These are phyloP conservation scores for Pimpla rufipes DNA, from an alignment of 2,888 invertebrate species.

Conservation along the genomic window DNA sequence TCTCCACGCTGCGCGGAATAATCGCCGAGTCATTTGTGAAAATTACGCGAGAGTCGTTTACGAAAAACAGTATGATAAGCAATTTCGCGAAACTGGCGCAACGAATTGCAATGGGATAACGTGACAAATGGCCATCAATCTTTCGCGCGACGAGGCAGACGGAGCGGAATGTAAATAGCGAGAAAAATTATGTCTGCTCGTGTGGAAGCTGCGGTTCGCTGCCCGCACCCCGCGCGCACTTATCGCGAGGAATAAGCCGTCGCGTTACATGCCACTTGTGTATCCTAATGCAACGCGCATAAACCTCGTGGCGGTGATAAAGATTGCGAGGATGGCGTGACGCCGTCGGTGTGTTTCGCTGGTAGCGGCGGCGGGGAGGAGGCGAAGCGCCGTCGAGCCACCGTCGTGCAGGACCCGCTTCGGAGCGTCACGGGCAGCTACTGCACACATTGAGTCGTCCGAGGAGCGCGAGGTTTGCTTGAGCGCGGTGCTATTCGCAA, in stretches of 20 bases:
- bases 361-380: too few species aligned
- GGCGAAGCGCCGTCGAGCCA: constrained; percentile 52
- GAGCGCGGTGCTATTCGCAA: constrained; percentile 20
- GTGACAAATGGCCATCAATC: background rate
- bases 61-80: background rate
- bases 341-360: constrained; percentile 64
- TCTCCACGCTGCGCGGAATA: too few species aligned
- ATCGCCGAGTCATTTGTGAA: background rate
- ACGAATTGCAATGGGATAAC: background rate
- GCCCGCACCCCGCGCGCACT: constrained; percentile 1
- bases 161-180: background rate
- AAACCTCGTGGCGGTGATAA: constrained; percentile 60
- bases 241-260: constrained; percentile 31
- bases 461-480: constrained; percentile 14
- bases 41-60: too few species aligned
- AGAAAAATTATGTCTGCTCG: constrained; percentile 19
- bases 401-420: constrained; percentile 18
- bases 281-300: constrained; percentile 56
- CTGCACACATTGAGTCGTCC: background rate
- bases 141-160: background rate
- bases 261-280: constrained; percentile 62
- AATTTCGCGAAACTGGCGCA: background rate
- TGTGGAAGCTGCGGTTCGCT: constrained; percentile 29
- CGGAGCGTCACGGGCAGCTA: constrained; percentile 16
- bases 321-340: constrained; percentile 69